Conservation (phyloP, 2,113 vertebrate species). For the Cairina moschata region DNA sequence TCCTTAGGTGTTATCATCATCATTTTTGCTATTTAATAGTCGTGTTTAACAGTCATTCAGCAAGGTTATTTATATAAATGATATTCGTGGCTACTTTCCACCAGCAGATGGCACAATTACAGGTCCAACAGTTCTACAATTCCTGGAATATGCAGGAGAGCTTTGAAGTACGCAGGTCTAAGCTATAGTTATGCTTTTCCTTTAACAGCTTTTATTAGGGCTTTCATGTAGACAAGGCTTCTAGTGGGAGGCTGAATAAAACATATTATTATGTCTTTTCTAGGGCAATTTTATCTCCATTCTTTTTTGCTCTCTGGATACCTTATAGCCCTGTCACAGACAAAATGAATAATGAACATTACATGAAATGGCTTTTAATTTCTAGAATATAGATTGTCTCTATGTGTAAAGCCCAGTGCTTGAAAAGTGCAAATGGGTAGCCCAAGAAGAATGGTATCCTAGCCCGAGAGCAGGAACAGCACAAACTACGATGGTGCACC, state of each 20-base stretch:
- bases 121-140: neutral
- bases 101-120: slow-evolving; percentile 35
- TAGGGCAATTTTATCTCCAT: neutral
- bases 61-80: rapidly evolving
- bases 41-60: rapidly evolving
- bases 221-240: neutral
- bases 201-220: neutral
- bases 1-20: neutral
- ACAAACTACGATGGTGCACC: neutral
- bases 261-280: neutral
- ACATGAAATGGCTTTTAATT: neutral
- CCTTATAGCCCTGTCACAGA: rapidly evolving
- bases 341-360: neutral
- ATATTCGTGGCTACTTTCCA: neutral
- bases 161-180: neutral
- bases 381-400: neutral
- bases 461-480: neutral
- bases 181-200: neutral
- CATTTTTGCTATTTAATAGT: neutral
- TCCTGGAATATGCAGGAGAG: neutral
- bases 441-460: neutral
- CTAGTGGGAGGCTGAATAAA: neutral
- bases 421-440: neutral
- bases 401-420: neutral
- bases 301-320: neutral